Conservation (phyloP, 2,888 invertebrate genomes). For the Leptopilina drosophilae region DNA sequence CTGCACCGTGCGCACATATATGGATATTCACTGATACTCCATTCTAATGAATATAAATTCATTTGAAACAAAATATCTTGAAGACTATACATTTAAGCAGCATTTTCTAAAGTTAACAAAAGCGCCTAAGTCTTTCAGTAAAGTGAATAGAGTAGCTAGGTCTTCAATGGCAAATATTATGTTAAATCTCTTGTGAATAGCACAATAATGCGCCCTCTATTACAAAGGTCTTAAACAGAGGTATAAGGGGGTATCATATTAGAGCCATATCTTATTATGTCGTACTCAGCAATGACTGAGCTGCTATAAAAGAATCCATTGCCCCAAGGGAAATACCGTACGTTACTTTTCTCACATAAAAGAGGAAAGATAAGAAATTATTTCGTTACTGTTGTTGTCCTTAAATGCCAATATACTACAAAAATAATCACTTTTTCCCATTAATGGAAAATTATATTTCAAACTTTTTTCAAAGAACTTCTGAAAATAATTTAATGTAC, state of each 20-base stretch:
- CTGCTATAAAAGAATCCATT: conserved; percentile 59
- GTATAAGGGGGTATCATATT: conserved; percentile 69
- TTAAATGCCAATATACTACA: background rate
- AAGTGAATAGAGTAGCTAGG: conserved; percentile 63
- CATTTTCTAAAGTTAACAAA: conserved; percentile 59
- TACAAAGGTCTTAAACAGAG: conserved; percentile 70
- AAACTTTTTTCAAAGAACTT: no score
- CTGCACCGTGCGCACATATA: no score
- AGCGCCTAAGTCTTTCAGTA: no score
- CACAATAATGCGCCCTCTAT: conserved; percentile 71
- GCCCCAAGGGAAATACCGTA: conserved; percentile 69
- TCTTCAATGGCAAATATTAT: conserved; percentile 76
- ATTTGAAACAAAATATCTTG: no score
- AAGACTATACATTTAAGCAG: background rate
- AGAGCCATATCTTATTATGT: conserved; percentile 66
- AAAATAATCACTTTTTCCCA: background rate
- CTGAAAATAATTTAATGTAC: no score
- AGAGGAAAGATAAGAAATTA: background rate
- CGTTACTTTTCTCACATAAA: conserved; percentile 44
- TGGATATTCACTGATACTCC: no score
- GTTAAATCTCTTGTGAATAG: conserved; percentile 75
- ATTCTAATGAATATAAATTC: no score
- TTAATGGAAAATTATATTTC: no score
- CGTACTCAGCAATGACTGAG: conserved; percentile 58
- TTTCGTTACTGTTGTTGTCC: conserved; percentile 18